A percentile compares a stretch with the other conserved stretches of the same genome.
phyloP scores from a whole-genome alignment of 2,888 invertebrate genomes.

The Lepeophtheirus nordmannii region DNA sequence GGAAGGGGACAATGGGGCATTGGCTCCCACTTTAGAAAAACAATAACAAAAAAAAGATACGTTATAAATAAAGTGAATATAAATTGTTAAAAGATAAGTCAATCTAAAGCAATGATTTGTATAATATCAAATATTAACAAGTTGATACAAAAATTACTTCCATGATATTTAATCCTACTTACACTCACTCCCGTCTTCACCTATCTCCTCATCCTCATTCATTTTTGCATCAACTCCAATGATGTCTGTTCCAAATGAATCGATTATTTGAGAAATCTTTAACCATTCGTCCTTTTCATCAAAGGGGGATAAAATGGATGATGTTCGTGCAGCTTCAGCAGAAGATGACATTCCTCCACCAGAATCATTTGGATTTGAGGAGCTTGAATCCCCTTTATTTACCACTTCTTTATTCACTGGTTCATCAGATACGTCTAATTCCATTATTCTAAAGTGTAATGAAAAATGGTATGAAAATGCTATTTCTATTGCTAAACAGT shows the following conservation, averaged over 20 bases:
- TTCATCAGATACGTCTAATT: not conserved
- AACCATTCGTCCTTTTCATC: conserved; percentile 93
- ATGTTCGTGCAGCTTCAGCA: conserved; percentile 26
- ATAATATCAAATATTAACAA: no score
- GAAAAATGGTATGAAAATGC: not conserved
- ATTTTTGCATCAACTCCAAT: conserved; percentile 1
- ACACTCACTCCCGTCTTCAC: not conserved
- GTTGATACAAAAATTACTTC: no score
- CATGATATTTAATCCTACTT: no score
- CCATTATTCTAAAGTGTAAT: not conserved
- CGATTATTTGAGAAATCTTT: conserved; percentile 87
- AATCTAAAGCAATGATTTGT: no score
- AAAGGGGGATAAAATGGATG: conserved; percentile 63
- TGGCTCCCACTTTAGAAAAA: no score
- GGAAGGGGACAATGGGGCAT: no score
- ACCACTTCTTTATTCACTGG: not conserved
- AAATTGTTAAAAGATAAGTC: no score
- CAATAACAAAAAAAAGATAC: no score
- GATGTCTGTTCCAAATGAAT: conserved; percentile 66
- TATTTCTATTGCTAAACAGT: not conserved
- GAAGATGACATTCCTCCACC: not conserved
- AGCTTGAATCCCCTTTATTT: not conserved
- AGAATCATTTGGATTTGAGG: not conserved
- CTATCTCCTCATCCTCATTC: not conserved
- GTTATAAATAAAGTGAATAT: no score